Conservation (phyloP, 2,797 vertebrate species). For the Pangasius larnaudii region DNA sequence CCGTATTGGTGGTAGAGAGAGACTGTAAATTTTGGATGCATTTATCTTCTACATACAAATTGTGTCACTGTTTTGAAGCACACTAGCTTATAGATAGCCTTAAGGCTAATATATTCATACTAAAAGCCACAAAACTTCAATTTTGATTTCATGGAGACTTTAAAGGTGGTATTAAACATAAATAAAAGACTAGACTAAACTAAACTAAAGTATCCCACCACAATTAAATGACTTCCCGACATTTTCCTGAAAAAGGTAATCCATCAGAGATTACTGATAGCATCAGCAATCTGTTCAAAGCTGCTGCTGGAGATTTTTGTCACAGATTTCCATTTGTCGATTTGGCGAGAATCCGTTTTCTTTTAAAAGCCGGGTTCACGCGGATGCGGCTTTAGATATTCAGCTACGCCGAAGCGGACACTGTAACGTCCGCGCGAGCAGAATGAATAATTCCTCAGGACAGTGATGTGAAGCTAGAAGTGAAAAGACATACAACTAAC, state of each 20-base stretch:
- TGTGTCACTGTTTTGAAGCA: too few relatives aligned
- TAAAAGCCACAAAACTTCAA: too few relatives aligned
- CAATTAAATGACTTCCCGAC: background rate
- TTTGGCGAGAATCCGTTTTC: background rate
- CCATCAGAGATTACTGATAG: background rate
- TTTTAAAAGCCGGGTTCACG: background rate
- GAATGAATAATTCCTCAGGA: background rate
- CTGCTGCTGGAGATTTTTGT: background rate
- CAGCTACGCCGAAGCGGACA: background rate
- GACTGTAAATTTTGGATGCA: background rate
- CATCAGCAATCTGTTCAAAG: background rate
- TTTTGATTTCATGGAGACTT: background rate
- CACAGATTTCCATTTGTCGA: background rate
- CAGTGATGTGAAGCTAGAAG: background rate
- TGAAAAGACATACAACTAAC: background rate
- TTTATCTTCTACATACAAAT: too few relatives aligned
- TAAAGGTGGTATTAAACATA: background rate
- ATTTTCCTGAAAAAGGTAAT: background rate
- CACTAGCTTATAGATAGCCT: too few relatives aligned
- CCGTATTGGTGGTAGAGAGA: too few relatives aligned
- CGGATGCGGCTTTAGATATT: background rate
- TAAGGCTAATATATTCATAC: too few relatives aligned
- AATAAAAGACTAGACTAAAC: background rate
- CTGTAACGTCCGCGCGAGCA: too few relatives aligned
- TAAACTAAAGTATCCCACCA: too few relatives aligned